Evolutionary conservation across 1,140 invertebrate genomes (phyloP).

Genomic region (Saccostrea glomerata): DNA sequence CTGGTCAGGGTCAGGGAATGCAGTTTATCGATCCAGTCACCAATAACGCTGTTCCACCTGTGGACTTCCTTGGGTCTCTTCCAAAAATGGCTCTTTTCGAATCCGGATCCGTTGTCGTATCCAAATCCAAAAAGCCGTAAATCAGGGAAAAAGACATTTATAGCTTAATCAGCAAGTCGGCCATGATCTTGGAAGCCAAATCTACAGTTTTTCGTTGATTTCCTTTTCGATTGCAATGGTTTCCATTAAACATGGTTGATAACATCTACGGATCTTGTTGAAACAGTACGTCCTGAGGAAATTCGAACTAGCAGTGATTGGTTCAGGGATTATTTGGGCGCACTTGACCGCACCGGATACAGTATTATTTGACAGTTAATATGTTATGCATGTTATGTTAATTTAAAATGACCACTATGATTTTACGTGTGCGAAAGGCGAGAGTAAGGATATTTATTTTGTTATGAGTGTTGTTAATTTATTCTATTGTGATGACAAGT

Average conservation of each 20-base stretch:
- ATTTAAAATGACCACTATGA: neutral
- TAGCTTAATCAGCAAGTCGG: neutral
- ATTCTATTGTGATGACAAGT: neutral
- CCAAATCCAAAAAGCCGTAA: slow-evolving; percentile 17
- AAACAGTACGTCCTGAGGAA: neutral
- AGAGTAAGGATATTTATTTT: slow-evolving; percentile 17
- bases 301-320: neutral
- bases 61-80: neutral
- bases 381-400: slow-evolving; percentile 14
- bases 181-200: neutral
- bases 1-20: neutral
- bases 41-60: neutral
- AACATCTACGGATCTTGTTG: neutral
- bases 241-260: neutral
- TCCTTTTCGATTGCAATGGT: neutral
- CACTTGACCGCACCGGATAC: slow-evolving; percentile 5
- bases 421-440: neutral
- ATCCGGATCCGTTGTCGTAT: neutral
- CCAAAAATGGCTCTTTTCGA: slow-evolving; percentile 8
- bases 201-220: slow-evolving; percentile 23
- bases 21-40: slow-evolving; percentile 5
- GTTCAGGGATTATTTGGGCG: slow-evolving; percentile 25
- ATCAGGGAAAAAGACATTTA: neutral
- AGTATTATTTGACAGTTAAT: slow-evolving; percentile 35
- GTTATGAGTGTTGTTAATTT: slow-evolving; percentile 8